Base-by-base conservation (phyloP, 2,797 vertebrate genomes). In the Schizopygopsis pylzovi region DNA sequence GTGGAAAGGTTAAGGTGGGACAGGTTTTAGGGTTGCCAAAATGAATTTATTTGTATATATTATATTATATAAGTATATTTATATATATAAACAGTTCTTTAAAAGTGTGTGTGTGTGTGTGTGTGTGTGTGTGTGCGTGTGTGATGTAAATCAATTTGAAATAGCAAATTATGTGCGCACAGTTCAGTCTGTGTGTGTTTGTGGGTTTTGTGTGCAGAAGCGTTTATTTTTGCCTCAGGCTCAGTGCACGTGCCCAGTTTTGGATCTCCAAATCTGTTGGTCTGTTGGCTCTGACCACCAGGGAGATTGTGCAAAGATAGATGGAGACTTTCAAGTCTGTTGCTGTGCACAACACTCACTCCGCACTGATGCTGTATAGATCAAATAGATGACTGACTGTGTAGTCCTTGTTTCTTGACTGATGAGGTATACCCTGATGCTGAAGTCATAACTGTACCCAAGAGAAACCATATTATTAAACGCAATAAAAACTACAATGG, bases 241-340 rank as follows among this genome's bases (percentile, higher is more conserved):
- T 91, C 92, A 89, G 90, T 89, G 91, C 90, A 89, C 90, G 90
- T 91, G 91, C 90, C 77, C 45, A 86, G 54, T 88, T 43, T 49
- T 5, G 52, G 71, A 71, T 25, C 82, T 65, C 82, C 8, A 88
- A 71, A 88, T n/a, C 65, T 80, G 11, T 56, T 59, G 54, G 2
- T 39, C 70, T 33, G 33, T 33, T 33, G 33, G 33, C 33, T 16
- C 20, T 73, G 16, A 67, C 0, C 52, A 68, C 54, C 25, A 15
- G 13, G 3, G 63, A 18, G 33, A 39, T 28, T 77, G 39, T 76
- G 43, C 41, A 22, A 77, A 56, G 47, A 77, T 12, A 77, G 73
- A 76, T 76, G 28, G 47, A 77, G 45, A 28, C 45, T 65, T 39
- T 65, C 5, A 54, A 78, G 72, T 56, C 59, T 78, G 49, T 77